Percentiles rank a stretch among this genome's conserved stretches.
These are phyloP conservation scores for Neomicropteryx cornuta DNA, from an alignment of 1,140 invertebrate genomes.

Conservation along the genomic window DNA sequence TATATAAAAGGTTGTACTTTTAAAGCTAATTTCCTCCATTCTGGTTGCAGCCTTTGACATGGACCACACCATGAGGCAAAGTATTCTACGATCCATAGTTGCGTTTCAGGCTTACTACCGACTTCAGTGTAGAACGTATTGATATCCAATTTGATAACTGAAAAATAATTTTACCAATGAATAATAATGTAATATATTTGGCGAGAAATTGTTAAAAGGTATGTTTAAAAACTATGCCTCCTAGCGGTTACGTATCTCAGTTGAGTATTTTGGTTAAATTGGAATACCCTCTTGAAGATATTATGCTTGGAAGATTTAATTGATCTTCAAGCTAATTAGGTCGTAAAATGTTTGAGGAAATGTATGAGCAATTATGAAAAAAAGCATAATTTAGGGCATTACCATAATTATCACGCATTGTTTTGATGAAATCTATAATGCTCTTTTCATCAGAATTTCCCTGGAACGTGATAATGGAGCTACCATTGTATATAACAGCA, in stretches of 20 bases:
- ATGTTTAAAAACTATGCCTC: too few species aligned
- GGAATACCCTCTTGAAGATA: too few species aligned
- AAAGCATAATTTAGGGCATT: too few species aligned
- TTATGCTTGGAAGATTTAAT: too few species aligned
- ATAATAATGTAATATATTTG: slow-evolving; percentile 11
- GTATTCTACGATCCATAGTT: slow-evolving; percentile 70
- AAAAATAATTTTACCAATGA: too few species aligned
- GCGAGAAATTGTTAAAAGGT: slow-evolving; percentile 6
- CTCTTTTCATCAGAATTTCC: slow-evolving; percentile 46
- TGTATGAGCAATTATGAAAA: too few species aligned
- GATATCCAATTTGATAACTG: slow-evolving; percentile 45
- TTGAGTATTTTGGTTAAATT: too few species aligned
- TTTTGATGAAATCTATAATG: slow-evolving; percentile 59
- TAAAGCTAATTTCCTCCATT: slow-evolving; percentile 62
- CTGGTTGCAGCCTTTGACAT: slow-evolving; percentile 58
- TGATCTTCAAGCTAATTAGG: too few species aligned
- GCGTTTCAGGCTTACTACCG: slow-evolving; percentile 25
- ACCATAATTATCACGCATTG: slow-evolving; percentile 23
- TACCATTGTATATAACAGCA: slow-evolving; percentile 57
- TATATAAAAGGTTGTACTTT: slow-evolving; percentile 25
- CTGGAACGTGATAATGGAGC: slow-evolving; percentile 43
- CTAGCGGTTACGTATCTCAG: too few species aligned
- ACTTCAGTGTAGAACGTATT: slow-evolving; percentile 45
- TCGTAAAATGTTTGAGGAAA: too few species aligned
- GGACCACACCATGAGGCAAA: slow-evolving; percentile 70